A percentile compares a stretch with the other conserved stretches of the same genome.
These are phyloP conservation scores for Leptinotarsa rubiginosa DNA, from an alignment of 2,888 invertebrate species.

Conservation along the genomic window DNA sequence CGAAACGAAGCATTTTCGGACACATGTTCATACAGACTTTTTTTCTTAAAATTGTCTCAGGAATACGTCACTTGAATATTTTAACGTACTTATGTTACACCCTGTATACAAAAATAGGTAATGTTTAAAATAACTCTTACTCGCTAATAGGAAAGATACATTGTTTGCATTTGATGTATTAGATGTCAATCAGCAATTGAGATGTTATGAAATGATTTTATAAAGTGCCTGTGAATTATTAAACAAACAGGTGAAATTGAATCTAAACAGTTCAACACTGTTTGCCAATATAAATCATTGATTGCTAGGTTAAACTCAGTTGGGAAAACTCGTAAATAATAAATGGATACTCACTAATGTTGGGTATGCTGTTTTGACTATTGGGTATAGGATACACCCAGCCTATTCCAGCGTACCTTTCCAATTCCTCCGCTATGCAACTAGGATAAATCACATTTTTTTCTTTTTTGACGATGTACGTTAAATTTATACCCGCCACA, in stretches of 20 bases:
- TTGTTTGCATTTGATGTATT: neutral
- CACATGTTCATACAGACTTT: too few species aligned
- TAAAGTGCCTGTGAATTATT: neutral
- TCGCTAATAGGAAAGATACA: neutral
- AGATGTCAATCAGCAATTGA: neutral
- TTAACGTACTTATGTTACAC: too few species aligned
- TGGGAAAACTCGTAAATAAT: neutral
- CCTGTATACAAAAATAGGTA: too few species aligned
- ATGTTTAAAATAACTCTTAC: too few species aligned
- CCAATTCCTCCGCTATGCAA: constrained; percentile 60
- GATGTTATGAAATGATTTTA: neutral
- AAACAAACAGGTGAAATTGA: neutral
- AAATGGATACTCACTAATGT: constrained; percentile 54
- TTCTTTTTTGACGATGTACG: constrained; percentile 57
- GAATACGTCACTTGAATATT: too few species aligned
- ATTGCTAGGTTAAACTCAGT: neutral
- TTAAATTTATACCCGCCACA: constrained; percentile 53
- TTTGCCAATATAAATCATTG: neutral
- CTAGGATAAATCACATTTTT: constrained; percentile 52
- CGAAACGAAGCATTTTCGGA: too few species aligned
- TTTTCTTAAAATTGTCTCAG: too few species aligned
- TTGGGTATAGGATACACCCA: constrained; percentile 61
- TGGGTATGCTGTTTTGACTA: constrained; percentile 50
- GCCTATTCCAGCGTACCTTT: constrained; percentile 58
- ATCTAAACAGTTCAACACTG: neutral